A percentile compares a stretch with the other conserved stretches of the same genome.
phyloP scores from a whole-genome alignment of 2,113 vertebrate genomes.

The Aegotheles bennettii region DNA sequence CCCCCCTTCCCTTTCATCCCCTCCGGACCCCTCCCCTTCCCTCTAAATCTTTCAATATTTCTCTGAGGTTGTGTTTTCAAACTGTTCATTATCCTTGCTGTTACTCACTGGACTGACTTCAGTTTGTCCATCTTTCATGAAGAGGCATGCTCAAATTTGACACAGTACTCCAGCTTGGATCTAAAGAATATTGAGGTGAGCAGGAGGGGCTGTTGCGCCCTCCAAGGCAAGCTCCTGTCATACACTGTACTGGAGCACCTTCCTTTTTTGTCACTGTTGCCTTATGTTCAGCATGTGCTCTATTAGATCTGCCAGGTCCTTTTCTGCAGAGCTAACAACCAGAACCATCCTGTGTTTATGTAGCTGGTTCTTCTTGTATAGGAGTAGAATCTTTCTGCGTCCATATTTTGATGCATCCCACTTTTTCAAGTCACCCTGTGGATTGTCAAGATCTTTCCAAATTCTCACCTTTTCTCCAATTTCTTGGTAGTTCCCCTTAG shows the following conservation, averaged over 20 bases:
- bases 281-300: neutral
- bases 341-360: neutral
- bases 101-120: neutral
- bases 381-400: neutral
- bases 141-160: neutral
- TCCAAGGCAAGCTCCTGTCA: neutral
- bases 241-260: neutral
- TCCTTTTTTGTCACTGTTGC: neutral
- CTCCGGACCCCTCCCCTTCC: no score
- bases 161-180: neutral
- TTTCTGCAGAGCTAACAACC: neutral
- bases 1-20: no score
- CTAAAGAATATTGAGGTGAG: neutral
- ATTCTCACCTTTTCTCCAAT: neutral
- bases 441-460: neutral
- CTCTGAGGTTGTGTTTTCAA: neutral
- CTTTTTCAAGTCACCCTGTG: neutral
- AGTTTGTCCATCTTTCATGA: neutral
- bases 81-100: neutral
- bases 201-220: neutral
- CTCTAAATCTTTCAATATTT: neutral
- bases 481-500: neutral
- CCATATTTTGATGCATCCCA: neutral
- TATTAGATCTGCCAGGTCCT: neutral
- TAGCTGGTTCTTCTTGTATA: neutral